Base-by-base conservation (phyloP, 2,888 invertebrate genomes). In the Pammene fasciana region DNA sequence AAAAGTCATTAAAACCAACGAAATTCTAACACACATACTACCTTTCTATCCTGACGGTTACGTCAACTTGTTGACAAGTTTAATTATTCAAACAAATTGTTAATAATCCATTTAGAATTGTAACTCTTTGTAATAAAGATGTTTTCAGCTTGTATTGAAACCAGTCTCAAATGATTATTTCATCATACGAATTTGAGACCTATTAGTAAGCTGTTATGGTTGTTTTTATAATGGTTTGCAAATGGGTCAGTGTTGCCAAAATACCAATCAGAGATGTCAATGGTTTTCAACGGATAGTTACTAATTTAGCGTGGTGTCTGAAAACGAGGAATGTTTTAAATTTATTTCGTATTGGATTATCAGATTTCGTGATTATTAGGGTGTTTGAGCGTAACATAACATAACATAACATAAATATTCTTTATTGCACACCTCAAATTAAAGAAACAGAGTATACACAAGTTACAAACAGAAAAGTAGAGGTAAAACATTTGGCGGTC, bases 251-350 rank as follows among this genome's bases (percentile, higher is more conserved):
- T 60, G 70, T 60, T 70, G 70, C 70, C 70, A 70, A 70, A 60
- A 65, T 65, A 60, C 65, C 65, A 18, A 70, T 70, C 65, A 70
- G 70, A 48, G 34, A 41, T 70, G 70, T 70, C 70, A 70, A 70
- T 70, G 54, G 46, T 65, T 70, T 70, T 70, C 70, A 70, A 41
- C 70, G 65, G 70, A 41, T 60, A 26, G 26, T 26, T 26, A 70
- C 70, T 52, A 60, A 65, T 70, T 65, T 65, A 70, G 46, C 45
- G 34, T 50, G 57, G 65, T 52, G 52, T 54, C 38, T 52, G 52
- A 36, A 43, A 26, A 16, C 9, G 14, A 16, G 14, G 43, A 54
- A 41, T 48, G 60, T 59, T 60, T 54, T 13, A 6, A 14, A 48
- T 54, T 54, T 36, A 50, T 52, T 66, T 48, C 26, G 9, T 41